Conservation (phyloP, 2,888 invertebrate species). For the Creontiades dilutus region DNA sequence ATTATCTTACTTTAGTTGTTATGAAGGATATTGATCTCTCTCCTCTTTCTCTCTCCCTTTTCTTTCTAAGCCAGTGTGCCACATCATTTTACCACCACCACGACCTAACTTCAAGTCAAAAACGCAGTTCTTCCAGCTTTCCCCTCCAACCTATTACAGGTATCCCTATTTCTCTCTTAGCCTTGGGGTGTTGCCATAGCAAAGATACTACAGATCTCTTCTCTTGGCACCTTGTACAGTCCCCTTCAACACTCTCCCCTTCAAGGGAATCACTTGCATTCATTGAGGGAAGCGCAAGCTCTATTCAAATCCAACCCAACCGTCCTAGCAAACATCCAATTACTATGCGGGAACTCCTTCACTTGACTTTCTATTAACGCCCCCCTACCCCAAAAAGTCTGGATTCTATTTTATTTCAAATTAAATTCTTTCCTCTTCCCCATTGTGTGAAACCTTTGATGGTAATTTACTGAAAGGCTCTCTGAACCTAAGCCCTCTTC, state of each 20-base stretch:
- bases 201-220: slow-evolving; percentile 51
- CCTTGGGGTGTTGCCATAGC: slow-evolving; percentile 51
- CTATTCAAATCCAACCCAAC: slow-evolving; percentile 37
- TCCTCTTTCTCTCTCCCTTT: background rate
- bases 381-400: background rate
- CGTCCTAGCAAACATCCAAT: background rate
- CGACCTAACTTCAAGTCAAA: slow-evolving; percentile 37
- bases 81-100: background rate
- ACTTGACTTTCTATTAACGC: slow-evolving; percentile 47
- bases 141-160: slow-evolving; percentile 43
- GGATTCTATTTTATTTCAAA: slow-evolving; percentile 30
- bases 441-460: slow-evolving; percentile 33
- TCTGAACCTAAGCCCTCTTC: background rate
- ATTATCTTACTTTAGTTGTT: too few species aligned
- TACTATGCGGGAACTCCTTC: background rate
- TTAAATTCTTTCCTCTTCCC: slow-evolving; percentile 33
- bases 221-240: slow-evolving; percentile 50
- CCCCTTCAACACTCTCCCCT: slow-evolving; percentile 49
- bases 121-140: slow-evolving; percentile 19
- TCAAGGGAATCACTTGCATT: slow-evolving; percentile 33
- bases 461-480: slow-evolving; percentile 21
- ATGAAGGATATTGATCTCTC: background rate
- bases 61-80: slow-evolving; percentile 46
- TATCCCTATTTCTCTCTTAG: slow-evolving; percentile 31
- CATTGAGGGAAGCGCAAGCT: slow-evolving; percentile 15